Evolutionary conservation across 2,797 vertebrate species (phyloP).

Genomic region (Microctenopoma stevenorrisi): DNA sequence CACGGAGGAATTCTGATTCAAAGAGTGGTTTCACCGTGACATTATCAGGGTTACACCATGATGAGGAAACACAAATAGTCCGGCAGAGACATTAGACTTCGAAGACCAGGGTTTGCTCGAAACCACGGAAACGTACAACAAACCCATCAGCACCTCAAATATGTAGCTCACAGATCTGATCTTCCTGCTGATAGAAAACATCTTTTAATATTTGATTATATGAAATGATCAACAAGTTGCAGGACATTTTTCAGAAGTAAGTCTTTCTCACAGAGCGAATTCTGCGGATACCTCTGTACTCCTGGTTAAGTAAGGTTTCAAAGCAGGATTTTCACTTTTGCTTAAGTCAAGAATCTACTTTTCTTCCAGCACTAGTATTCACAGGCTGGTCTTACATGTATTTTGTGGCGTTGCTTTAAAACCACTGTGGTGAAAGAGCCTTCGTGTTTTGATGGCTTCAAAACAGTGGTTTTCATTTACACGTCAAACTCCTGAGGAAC

Average conservation of each 20-base stretch:
- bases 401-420: conserved; percentile 4
- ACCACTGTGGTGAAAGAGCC: background rate
- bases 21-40: conserved; percentile 8
- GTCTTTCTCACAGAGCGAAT: no score
- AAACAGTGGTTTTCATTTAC: background rate
- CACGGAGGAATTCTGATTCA: conserved; percentile 12
- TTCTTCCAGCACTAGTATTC: no score
- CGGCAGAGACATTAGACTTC: background rate
- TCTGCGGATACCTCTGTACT: no score
- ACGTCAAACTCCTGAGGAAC: background rate
- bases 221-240: no score
- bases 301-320: no score
- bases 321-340: no score
- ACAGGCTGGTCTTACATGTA: background rate
- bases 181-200: no score
- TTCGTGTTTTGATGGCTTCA: background rate
- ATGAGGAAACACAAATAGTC: background rate
- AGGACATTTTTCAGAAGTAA: no score
- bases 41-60: conserved; percentile 4
- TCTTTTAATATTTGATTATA: no score
- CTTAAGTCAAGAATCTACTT: no score
- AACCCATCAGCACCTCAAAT: no score
- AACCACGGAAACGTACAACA: background rate
- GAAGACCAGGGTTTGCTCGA: background rate
- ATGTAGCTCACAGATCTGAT: no score